Evolutionary conservation across 2,797 vertebrate genomes (phyloP).

Genomic region (Erithacus rubecula): DNA sequence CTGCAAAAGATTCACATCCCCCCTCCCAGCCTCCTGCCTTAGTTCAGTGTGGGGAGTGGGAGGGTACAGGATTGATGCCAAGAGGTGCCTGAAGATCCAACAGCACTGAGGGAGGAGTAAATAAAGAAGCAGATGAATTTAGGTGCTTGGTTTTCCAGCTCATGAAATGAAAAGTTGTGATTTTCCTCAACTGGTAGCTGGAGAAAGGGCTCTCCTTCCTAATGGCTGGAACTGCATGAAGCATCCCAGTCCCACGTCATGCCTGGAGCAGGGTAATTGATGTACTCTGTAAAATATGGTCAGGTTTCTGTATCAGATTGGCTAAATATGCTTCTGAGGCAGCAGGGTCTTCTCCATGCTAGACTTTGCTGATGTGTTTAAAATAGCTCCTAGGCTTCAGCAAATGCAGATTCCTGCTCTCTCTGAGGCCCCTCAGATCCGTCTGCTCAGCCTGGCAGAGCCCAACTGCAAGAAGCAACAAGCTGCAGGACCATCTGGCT

Average conservation of each 20-base stretch:
- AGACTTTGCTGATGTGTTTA: slow-evolving; percentile 36
- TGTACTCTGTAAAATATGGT: neutral
- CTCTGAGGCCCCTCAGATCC: neutral
- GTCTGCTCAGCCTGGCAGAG: slow-evolving; percentile 35
- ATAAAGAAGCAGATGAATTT: neutral
- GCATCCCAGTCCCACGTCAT: neutral
- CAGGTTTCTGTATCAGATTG: neutral
- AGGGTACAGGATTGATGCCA: neutral
- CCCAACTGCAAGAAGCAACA: slow-evolving; percentile 19
- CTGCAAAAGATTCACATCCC: neutral
- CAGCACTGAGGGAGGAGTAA: neutral
- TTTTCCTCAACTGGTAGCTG: neutral
- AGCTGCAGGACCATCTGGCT: slow-evolving; percentile 33
- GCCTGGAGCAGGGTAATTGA: neutral
- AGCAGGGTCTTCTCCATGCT: neutral
- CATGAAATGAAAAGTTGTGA: neutral
- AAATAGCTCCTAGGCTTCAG: neutral
- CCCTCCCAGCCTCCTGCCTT: neutral
- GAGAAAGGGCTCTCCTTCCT: neutral
- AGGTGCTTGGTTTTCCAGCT: neutral
- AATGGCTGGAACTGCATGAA: neutral
- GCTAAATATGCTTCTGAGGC: slow-evolving; percentile 4
- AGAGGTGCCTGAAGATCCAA: neutral
- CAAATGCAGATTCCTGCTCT: neutral
- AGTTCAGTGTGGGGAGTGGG: neutral